Base-by-base conservation (phyloP, 2,888 invertebrate species). In the Drosophila nigricruria region DNA sequence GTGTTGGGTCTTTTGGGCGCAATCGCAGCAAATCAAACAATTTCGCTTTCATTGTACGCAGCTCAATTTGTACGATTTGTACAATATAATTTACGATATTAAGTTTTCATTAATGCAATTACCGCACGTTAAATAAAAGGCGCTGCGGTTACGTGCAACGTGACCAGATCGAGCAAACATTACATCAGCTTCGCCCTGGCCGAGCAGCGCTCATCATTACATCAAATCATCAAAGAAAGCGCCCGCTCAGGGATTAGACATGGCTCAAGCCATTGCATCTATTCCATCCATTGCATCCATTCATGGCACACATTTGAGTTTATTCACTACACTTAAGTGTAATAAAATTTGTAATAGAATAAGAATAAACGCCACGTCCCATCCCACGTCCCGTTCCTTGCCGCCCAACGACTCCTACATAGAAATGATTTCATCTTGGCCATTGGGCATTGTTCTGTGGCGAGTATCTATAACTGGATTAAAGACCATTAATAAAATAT, bases 41-140 rank as follows among this genome's bases (percentile, higher is more conserved):
- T 88, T 83, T 83, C 82, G 80, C 82, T 83, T 83, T 83, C 82
- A 85, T 85, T 88, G 88, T 81, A 87, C 87, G 82, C 82, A 84
- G 82, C 82, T 88, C 82, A 88, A 83, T 83, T 83, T 88, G 88
- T 83, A 67, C 80, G 85, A 83, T 85, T 83, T 88, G 85, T 88
- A 79, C 82, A 88, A 83, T 82, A 88, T 83, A 83, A 83, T 83
- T 85, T 88, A 82, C 58, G 85, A 88, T 88, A 88, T 82, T 79
- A 85, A 77, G 85, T 85, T 81, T 87, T 88, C 85, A 82, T 88
- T 83, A 88, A 83, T 88, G 82, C 82, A 83, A 83, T 83, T 83
- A 83, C 82, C 77, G 79, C 82, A 77, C 85, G 82, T 83, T 83
- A 83, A 83, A 83, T 88, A 83, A 83, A 88, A 83, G 85, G 88